These are phyloP conservation scores for Drosophila oshimai DNA, from an alignment of 1,140 invertebrate genomes.

Conservation along the genomic window DNA sequence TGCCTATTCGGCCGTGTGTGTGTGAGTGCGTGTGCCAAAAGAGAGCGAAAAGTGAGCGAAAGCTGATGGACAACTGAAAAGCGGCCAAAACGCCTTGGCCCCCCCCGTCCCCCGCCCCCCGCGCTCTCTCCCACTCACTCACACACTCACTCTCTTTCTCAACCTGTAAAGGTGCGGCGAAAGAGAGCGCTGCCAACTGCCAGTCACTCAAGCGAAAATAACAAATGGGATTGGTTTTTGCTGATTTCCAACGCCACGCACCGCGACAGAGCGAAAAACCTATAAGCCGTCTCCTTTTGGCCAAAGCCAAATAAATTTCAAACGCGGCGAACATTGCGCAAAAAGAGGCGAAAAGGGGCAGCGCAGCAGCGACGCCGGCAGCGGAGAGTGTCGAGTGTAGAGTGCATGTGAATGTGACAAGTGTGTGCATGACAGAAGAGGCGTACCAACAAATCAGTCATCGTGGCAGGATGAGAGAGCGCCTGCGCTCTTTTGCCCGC, in stretches of 20 bases:
- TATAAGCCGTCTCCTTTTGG: constrained; percentile 83
- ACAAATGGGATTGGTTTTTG: constrained; percentile 83
- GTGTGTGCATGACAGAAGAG: constrained; percentile 82
- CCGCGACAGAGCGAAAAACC: constrained; percentile 63
- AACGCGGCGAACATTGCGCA: constrained; percentile 67
- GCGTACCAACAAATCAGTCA: constrained; percentile 82
- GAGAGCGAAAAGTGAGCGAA: constrained; percentile 66
- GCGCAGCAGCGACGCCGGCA: constrained; percentile 11
- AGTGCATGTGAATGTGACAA: constrained; percentile 55
- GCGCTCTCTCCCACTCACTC: neutral
- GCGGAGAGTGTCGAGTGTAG: constrained; percentile 18
- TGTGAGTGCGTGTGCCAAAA: constrained; percentile 28
- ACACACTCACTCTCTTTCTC: neutral
- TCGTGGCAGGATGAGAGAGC: constrained; percentile 53
- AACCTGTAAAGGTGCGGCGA: constrained; percentile 31
- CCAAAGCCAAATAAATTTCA: constrained; percentile 83
- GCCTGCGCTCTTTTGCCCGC: constrained; percentile 53
- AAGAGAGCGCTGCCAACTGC: constrained; percentile 80
- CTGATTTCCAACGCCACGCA: constrained; percentile 80
- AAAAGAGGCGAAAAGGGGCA: constrained; percentile 66
- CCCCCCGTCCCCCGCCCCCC: neutral
- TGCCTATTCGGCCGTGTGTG: constrained; percentile 30
- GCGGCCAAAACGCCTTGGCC: constrained; percentile 19
- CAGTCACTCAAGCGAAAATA: constrained; percentile 83
- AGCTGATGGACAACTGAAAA: constrained; percentile 64